These are phyloP conservation scores for Rosalia funebris DNA, from an alignment of 2,888 invertebrate genomes.

Conservation along the genomic window DNA sequence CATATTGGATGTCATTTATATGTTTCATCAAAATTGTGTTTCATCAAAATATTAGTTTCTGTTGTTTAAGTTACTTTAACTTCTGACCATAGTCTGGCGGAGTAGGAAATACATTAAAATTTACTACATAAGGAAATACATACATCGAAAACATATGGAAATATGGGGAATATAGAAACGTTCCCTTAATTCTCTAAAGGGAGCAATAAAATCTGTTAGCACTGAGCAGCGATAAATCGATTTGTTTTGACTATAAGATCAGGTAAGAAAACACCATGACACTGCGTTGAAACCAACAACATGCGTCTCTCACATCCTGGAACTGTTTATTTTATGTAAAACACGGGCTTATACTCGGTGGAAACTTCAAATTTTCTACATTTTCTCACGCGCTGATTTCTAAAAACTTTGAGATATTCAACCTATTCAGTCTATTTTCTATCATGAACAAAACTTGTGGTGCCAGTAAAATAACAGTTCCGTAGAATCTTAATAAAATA, in stretches of 20 bases:
- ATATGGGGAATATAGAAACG: slow-evolving; percentile 11
- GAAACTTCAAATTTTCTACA: slow-evolving; percentile 21
- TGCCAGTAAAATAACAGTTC: too few relatives aligned
- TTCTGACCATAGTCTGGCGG: not conserved
- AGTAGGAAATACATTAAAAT: slow-evolving; percentile 7
- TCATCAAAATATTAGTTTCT: too few relatives aligned
- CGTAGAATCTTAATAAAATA: too few relatives aligned
- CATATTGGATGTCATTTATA: too few relatives aligned
- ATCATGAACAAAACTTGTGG: too few relatives aligned
- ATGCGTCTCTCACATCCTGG: slow-evolving; percentile 24
- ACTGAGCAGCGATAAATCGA: slow-evolving; percentile 44
- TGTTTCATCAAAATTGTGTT: too few relatives aligned
- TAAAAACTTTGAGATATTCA: too few relatives aligned
- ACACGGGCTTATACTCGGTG: slow-evolving; percentile 14
- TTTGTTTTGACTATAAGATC: slow-evolving; percentile 47
- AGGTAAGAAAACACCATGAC: slow-evolving; percentile 42
- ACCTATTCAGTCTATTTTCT: too few relatives aligned
- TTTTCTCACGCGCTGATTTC: not conserved
- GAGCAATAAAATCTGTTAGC: slow-evolving; percentile 36
- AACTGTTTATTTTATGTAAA: slow-evolving; percentile 29
- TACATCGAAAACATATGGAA: slow-evolving; percentile 14
- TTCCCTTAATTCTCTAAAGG: slow-evolving; percentile 22
- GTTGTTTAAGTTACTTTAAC: not conserved
- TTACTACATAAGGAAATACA: slow-evolving; percentile 25
- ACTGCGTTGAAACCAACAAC: slow-evolving; percentile 16